Evolutionary conservation across 2,888 invertebrate species (phyloP).

Genomic region (Cecidostiba fungosa): DNA sequence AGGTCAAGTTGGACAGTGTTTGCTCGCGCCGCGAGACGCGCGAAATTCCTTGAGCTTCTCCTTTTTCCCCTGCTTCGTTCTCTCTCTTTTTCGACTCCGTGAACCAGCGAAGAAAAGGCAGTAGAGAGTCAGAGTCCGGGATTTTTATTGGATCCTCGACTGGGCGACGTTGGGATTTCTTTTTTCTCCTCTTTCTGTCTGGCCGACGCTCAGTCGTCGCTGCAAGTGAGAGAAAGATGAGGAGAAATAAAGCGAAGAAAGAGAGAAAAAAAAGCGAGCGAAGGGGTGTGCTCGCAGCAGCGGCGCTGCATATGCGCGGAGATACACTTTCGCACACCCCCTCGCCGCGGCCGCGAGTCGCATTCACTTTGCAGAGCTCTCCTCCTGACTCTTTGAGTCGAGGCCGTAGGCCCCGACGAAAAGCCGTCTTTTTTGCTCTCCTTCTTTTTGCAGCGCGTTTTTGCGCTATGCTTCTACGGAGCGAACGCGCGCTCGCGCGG

Average conservation of each 20-base stretch:
- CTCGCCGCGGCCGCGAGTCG: constrained; percentile 22
- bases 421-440: not conserved
- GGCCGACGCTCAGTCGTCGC: constrained; percentile 33
- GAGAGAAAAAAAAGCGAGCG: constrained; percentile 1
- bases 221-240: not conserved
- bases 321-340: constrained; percentile 52
- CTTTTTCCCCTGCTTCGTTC: not conserved
- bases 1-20: constrained; percentile 41
- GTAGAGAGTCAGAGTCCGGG: constrained; percentile 18
- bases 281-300: constrained; percentile 30
- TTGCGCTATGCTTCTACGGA: not conserved
- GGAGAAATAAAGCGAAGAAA: constrained; percentile 28
- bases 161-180: constrained; percentile 2
- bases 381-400: constrained; percentile 49
- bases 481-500: constrained; percentile 1
- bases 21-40: not conserved
- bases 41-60: constrained; percentile 31
- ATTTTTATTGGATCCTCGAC: constrained; percentile 57
- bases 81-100: not conserved
- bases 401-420: constrained; percentile 29
- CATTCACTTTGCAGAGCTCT: constrained; percentile 45
- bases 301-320: not conserved
- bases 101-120: constrained; percentile 24
- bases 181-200: constrained; percentile 52
- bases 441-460: not conserved